These are phyloP conservation scores for Tetraodon nigroviridis DNA, from an alignment of 2,113 vertebrate genomes.

Conservation along the genomic window DNA sequence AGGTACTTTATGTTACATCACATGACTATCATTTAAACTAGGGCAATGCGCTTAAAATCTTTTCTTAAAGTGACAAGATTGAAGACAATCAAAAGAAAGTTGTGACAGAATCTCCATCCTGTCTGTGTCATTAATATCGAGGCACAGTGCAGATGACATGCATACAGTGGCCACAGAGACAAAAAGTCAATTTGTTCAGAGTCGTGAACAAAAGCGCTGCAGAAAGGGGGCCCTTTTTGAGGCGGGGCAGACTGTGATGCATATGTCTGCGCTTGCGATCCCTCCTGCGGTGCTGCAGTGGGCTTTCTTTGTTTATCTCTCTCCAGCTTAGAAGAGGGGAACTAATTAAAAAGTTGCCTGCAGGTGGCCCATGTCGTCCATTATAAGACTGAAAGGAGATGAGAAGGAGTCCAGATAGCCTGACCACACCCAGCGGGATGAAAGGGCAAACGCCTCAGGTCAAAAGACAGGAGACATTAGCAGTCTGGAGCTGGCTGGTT, in stretches of 20 bases:
- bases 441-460: conserved; percentile 17
- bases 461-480: conserved; percentile 26
- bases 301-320: conserved; percentile 56
- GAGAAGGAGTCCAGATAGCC: conserved; percentile 1
- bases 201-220: conserved; percentile 37
- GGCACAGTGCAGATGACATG: conserved; percentile 51
- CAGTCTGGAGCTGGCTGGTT: conserved; percentile 15
- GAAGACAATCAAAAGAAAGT: not conserved
- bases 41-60: not conserved
- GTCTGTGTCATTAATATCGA: conserved; percentile 25
- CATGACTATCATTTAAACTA: not conserved
- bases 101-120: not conserved
- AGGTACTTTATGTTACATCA: not conserved
- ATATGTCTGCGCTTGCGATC: conserved; percentile 53
- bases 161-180: conserved; percentile 49
- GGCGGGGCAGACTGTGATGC: conserved; percentile 50
- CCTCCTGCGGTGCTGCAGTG: conserved; percentile 50
- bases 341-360: conserved; percentile 65
- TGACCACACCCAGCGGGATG: conserved; percentile 35
- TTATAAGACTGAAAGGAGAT: conserved; percentile 45
- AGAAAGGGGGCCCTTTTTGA: conserved; percentile 57
- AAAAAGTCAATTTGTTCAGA: conserved; percentile 68
- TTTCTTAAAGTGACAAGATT: conserved; percentile 22
- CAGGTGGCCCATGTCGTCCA: conserved; percentile 62
- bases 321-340: conserved; percentile 53